These are phyloP conservation scores for Pterostichus madidus DNA, from an alignment of 2,888 invertebrate genomes.

Conservation along the genomic window DNA sequence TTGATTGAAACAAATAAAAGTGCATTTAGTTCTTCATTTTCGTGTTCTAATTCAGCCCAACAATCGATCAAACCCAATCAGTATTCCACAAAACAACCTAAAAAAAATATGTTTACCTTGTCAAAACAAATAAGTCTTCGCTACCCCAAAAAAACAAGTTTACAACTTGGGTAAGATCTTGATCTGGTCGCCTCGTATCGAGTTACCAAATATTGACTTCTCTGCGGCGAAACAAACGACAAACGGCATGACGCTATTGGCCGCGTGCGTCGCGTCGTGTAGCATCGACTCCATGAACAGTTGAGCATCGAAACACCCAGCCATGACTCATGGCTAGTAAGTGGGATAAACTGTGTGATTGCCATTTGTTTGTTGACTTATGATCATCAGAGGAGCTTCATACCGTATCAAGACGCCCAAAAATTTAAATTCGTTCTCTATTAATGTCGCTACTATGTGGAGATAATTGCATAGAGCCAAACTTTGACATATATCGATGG, in stretches of 20 bases:
- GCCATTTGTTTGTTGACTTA: constrained; percentile 27
- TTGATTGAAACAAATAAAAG: too few species aligned
- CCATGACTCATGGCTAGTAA: constrained; percentile 15
- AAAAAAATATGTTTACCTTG: constrained; percentile 10
- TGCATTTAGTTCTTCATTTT: too few species aligned
- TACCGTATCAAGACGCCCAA: constrained; percentile 31
- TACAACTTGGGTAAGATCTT: background rate
- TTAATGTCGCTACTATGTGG: constrained; percentile 10
- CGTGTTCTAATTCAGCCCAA: too few species aligned
- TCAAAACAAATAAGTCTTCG: background rate
- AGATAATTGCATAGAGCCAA: constrained; percentile 3
- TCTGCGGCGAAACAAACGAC: constrained; percentile 42
- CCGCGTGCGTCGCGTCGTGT: constrained; percentile 4
- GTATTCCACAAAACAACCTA: too few species aligned
- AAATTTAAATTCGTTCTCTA: background rate
- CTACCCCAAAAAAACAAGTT: constrained; percentile 9
- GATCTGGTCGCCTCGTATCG: constrained; percentile 10
- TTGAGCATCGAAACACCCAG: background rate
- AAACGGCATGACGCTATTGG: constrained; percentile 31
- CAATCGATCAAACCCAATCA: too few species aligned
- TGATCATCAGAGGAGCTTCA: constrained; percentile 6
- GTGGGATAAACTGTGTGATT: constrained; percentile 19
- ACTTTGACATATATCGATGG: constrained; percentile 6
- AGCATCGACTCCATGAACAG: background rate
- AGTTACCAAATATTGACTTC: constrained; percentile 62